These are phyloP conservation scores for Thalpophila matura DNA, from an alignment of 2,888 invertebrate genomes.

Conservation along the genomic window DNA sequence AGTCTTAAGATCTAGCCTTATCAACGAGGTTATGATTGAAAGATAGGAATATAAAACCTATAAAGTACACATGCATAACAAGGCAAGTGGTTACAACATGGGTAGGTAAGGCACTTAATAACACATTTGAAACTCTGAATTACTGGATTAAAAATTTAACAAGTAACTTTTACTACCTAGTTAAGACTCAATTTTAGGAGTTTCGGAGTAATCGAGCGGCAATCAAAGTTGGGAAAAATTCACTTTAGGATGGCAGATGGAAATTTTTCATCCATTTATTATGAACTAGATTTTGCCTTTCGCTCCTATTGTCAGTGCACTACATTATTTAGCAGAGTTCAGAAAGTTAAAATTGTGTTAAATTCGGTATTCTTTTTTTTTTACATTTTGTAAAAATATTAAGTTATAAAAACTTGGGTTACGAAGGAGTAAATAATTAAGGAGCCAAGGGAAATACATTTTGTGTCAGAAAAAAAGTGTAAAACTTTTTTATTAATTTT, in stretches of 20 bases:
- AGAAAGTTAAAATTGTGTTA: constrained; percentile 14
- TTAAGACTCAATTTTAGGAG: constrained; percentile 3
- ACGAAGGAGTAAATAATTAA: constrained; percentile 45
- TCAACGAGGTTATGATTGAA: not conserved
- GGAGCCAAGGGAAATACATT: constrained; percentile 5
- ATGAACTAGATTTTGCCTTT: constrained; percentile 9
- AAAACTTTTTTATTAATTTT: constrained; percentile 18
- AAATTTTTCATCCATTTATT: constrained; percentile 17
- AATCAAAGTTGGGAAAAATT: constrained; percentile 23
- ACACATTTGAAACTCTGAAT: not conserved
- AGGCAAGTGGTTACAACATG: no score
- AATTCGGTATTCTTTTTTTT: not conserved
- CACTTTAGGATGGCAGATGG: not conserved
- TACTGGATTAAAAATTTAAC: not conserved
- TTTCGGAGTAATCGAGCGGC: constrained; percentile 10
- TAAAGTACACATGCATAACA: no score
- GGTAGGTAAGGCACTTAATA: no score
- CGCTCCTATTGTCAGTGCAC: not conserved
- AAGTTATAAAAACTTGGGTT: constrained; percentile 42
- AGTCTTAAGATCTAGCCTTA: no score
- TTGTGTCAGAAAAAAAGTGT: constrained; percentile 11
- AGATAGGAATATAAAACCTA: no score
- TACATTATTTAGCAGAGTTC: constrained; percentile 27
- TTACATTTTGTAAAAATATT: constrained; percentile 8
- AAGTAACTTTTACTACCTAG: constrained; percentile 16